Evolutionary conservation across 2,888 invertebrate genomes (phyloP).

Genomic region (Noctua fimbriata): DNA sequence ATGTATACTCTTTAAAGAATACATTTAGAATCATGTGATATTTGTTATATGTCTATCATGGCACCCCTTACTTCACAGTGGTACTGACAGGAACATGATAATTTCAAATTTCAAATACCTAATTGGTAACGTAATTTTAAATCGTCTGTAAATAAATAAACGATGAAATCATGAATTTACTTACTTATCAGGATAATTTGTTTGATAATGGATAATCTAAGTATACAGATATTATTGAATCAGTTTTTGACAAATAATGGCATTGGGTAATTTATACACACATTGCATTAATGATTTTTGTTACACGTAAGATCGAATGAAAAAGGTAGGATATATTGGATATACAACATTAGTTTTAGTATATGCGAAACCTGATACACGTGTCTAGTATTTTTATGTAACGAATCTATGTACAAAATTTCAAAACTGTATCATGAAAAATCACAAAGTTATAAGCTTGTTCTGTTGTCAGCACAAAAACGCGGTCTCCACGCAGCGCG

Average conservation of each 20-base stretch:
- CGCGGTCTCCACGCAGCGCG: no score
- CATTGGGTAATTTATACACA: not conserved
- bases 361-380: no score
- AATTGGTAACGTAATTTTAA: not conserved
- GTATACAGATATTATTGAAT: not conserved
- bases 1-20: not conserved
- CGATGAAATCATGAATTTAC: not conserved
- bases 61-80: not conserved
- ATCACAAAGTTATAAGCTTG: no score
- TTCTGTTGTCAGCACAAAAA: no score
- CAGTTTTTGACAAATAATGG: not conserved
- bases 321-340: not conserved
- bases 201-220: conserved; percentile 4
- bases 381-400: no score
- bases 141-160: not conserved
- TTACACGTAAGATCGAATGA: not conserved
- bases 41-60: not conserved
- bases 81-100: no score
- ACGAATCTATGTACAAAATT: no score
- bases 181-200: conserved; percentile 4
- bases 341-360: no score
- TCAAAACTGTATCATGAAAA: no score
- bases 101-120: no score
- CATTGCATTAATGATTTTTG: not conserved
- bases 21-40: not conserved